phyloP scores from a whole-genome alignment of 2,888 invertebrate species.

The Pheosia tremula region DNA sequence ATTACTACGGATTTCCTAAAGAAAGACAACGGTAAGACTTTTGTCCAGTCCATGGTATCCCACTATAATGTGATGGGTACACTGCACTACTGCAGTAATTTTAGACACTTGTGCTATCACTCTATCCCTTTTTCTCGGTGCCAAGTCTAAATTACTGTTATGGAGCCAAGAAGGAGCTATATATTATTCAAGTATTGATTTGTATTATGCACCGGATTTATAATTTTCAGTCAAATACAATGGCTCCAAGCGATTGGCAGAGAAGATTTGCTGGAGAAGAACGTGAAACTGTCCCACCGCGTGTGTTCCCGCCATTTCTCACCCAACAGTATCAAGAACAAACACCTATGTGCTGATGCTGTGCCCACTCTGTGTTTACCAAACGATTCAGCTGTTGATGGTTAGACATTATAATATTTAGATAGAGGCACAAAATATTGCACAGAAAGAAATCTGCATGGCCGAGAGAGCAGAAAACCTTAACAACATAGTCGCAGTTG shows the following conservation, averaged over 20 bases:
- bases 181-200: neutral
- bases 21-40: constrained; percentile 59
- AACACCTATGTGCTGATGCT: constrained; percentile 62
- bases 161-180: neutral
- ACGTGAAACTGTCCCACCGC: constrained; percentile 50
- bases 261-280: constrained; percentile 57
- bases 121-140: neutral
- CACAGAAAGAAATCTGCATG: no score
- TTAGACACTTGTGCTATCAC: no score
- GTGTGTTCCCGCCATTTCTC: constrained; percentile 73
- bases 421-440: no score
- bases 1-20: constrained; percentile 70
- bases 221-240: constrained; percentile 53
- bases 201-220: neutral
- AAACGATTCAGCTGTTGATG: constrained; percentile 27
- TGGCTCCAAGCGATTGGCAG: constrained; percentile 68
- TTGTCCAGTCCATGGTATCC: neutral
- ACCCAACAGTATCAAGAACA: constrained; percentile 59
- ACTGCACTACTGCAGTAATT: no score
- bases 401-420: neutral
- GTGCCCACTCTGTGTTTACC: constrained; percentile 63
- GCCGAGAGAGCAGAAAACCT: no score
- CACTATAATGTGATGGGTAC: no score
- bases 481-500: no score
- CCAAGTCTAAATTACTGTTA: neutral